A percentile compares a stretch with the other conserved stretches of the same genome.
Evolutionary conservation across 2,797 vertebrate species (phyloP).

Genomic region (Parauchenoglanis punctatus): DNA sequence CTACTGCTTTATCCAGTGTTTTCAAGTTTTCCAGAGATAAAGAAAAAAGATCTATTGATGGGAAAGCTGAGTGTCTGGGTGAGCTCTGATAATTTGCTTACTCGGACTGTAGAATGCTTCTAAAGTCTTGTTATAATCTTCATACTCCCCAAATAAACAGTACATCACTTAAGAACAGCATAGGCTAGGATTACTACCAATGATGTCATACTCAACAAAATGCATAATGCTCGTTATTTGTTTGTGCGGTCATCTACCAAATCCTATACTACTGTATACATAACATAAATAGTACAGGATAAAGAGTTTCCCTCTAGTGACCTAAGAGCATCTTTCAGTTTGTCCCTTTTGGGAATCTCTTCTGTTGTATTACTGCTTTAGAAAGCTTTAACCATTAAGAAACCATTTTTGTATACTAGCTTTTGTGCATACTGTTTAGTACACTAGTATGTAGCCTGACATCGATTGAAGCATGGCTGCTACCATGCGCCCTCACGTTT

Average conservation of each 20-base stretch:
- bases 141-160: background rate
- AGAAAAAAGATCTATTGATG: background rate
- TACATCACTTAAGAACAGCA: background rate
- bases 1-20: background rate
- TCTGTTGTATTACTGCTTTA: background rate
- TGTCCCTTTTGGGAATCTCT: background rate
- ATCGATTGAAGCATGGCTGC: background rate
- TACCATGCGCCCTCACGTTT: conserved; percentile 6
- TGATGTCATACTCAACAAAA: background rate
- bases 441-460: background rate
- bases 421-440: background rate
- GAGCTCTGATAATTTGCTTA: background rate
- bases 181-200: background rate
- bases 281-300: background rate
- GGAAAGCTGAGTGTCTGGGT: background rate
- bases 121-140: background rate
- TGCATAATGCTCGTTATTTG: background rate
- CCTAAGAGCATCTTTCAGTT: background rate
- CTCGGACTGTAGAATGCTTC: background rate
- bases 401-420: background rate
- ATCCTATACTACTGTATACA: too few relatives aligned
- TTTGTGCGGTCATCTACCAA: background rate
- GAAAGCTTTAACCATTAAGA: background rate
- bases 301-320: background rate
- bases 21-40: background rate